A percentile compares a stretch with the other conserved stretches of the same genome.
Conservation (phyloP, 2,888 invertebrate species). For the Leucophora obtusa region DNA sequence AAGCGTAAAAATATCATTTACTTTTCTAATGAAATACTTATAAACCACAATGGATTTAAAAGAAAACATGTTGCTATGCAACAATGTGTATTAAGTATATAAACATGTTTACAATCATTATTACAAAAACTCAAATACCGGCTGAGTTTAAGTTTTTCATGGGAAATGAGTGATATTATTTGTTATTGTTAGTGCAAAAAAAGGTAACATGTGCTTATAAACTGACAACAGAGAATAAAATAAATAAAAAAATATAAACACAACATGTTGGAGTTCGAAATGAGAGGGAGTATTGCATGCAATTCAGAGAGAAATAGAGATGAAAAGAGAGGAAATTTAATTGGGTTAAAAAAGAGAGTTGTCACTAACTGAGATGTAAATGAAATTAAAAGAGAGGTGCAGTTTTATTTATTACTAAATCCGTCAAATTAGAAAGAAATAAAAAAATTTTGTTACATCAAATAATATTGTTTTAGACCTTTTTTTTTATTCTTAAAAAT, state of each 20-base stretch:
- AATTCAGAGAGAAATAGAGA: neutral
- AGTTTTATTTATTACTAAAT: no score
- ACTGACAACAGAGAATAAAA: neutral
- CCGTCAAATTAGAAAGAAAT: no score
- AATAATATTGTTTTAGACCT: no score
- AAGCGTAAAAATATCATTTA: constrained; percentile 30
- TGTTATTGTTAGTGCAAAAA: neutral
- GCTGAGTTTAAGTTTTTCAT: neutral
- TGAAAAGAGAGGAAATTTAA: neutral
- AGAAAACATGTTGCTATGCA: constrained; percentile 47
- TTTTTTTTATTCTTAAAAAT: neutral
- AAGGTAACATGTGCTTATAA: constrained; percentile 21
- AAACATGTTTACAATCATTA: neutral
- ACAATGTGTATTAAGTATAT: neutral
- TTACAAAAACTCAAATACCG: neutral
- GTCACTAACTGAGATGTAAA: neutral
- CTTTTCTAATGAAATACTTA: constrained; percentile 2
- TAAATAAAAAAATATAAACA: constrained; percentile 48
- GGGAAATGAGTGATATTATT: neutral
- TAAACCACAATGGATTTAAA: neutral
- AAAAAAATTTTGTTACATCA: no score
- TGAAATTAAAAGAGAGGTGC: neutral
- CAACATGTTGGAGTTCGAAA: constrained; percentile 54
- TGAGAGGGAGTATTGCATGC: neutral
- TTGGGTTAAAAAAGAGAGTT: neutral